Evolutionary conservation across 2,797 vertebrate species (phyloP).

Genomic region (Cetoscarus ocellatus): DNA sequence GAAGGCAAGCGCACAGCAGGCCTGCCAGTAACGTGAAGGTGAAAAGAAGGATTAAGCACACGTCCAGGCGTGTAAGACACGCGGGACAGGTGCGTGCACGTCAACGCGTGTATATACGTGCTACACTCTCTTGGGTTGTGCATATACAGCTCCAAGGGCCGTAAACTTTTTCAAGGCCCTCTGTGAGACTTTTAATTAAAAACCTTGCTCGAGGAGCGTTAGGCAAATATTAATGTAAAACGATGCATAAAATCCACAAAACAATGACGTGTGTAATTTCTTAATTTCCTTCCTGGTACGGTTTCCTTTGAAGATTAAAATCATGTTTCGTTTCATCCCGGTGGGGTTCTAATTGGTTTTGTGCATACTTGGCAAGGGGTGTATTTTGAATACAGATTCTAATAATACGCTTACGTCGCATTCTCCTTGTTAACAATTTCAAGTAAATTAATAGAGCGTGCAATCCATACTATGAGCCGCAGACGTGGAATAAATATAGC

Average conservation of each 20-base stretch:
- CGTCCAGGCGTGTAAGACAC: conserved; percentile 27
- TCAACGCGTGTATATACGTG: conserved; percentile 3
- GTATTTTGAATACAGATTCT: conserved; percentile 83
- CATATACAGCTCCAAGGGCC: conserved; percentile 50
- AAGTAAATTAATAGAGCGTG: conserved; percentile 83
- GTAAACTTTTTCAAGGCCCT: conserved; percentile 71
- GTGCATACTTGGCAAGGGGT: conserved; percentile 69
- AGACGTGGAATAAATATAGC: conserved; percentile 68
- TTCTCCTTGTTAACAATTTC: conserved; percentile 76
- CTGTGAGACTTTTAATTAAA: conserved; percentile 80
- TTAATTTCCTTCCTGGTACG: conserved; percentile 82
- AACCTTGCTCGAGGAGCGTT: conserved; percentile 76
- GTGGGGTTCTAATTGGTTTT: conserved; percentile 86
- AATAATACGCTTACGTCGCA: conserved; percentile 82
- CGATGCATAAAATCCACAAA: conserved; percentile 82
- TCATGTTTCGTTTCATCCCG: conserved; percentile 84
- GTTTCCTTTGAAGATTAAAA: conserved; percentile 86
- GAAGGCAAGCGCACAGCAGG: conserved; percentile 1
- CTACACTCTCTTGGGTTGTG: conserved; percentile 21
- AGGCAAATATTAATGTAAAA: conserved; percentile 82
- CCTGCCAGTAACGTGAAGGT: conserved; percentile 39
- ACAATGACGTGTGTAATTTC: conserved; percentile 85
- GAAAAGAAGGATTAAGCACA: conserved; percentile 50
- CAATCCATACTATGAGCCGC: conserved; percentile 71
- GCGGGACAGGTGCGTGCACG: conserved; percentile 34